Base-by-base conservation (phyloP, 1,140 invertebrate genomes). In the Papilio aristodemus region DNA sequence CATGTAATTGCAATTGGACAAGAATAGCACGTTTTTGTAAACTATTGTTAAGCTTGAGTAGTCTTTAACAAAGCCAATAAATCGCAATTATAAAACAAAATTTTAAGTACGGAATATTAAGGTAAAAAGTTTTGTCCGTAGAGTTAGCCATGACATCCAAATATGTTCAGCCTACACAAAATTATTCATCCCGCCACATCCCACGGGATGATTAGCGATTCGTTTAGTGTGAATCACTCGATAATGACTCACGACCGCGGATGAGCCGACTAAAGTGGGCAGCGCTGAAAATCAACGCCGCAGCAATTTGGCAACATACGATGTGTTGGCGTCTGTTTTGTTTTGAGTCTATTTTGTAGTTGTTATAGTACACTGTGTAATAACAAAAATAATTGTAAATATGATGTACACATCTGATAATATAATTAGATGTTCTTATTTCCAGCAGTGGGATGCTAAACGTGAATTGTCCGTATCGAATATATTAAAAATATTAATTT, bases 1-100 rank as follows among this genome's bases (percentile, higher is more conserved):
- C 46, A 54, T 54, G 46, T 54, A 54, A 54, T 50, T 50, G 46
- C 19, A 50, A 50, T 54, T 54, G 46, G 19, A 54, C 10, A 11
- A 54, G 46, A 54, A 54, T 54, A 54, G 19, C 46, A 4, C 46
- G 19, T 54, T 46, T 54, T 54, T 39, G 38, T 1, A 13, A 5
- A 54, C 9, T 19, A 54, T 54, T 54, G 46, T 54, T 10, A 4
- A 4, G 19, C 46, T 54, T 54, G 19, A 54, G 46, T 54, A 25
- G 46, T 17, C 19, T 19, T 43, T 43, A 19, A 46, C 43, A 17
- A 17, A 14, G 17, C 10, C 17, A 43, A 1, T 6, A 43, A 6
- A 3, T 32, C 43, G 14, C 17, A 46, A 46, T n/a, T n/a, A n/a
- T n/a, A n/a, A n/a, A n/a, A n/a, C n/a, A n/a, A n/a, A n/a, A n/a